phyloP scores from a whole-genome alignment of 92 coral and sea anemone species.

The Porites evermanni region DNA sequence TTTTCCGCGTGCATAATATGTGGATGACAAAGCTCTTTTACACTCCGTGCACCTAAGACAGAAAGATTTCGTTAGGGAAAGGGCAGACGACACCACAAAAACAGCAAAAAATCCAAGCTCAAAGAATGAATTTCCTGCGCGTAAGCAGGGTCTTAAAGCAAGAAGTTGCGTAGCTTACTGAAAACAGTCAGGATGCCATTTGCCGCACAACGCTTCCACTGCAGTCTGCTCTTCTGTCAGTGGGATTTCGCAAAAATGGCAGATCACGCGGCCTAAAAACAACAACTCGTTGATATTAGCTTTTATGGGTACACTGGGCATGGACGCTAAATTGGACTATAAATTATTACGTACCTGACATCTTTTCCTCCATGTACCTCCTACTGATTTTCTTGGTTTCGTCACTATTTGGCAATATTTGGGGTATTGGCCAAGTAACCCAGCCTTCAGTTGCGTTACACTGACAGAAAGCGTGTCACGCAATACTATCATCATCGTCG shows the following conservation, averaged over 20 bases:
- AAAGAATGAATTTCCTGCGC: background rate
- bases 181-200: slow-evolving; percentile 79
- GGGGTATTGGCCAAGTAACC: background rate
- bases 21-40: slow-evolving; percentile 54
- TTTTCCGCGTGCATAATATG: slow-evolving; percentile 81
- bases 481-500: background rate
- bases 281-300: background rate
- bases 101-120: background rate
- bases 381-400: background rate
- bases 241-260: slow-evolving; percentile 21
- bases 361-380: slow-evolving; percentile 12
- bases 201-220: slow-evolving; percentile 48
- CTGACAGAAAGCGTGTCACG: background rate
- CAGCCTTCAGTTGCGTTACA: background rate
- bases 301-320: background rate
- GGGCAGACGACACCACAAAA: background rate
- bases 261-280: slow-evolving; percentile 14
- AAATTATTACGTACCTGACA: slow-evolving; percentile 1
- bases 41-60: slow-evolving; percentile 84
- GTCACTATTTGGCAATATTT: background rate
- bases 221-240: background rate
- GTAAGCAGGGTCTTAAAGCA: background rate
- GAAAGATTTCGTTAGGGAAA: background rate
- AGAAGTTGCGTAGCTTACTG: slow-evolving; percentile 23
- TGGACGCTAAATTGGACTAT: background rate